Conservation (phyloP, 2,113 vertebrate species). For the Psophia crepitans region DNA sequence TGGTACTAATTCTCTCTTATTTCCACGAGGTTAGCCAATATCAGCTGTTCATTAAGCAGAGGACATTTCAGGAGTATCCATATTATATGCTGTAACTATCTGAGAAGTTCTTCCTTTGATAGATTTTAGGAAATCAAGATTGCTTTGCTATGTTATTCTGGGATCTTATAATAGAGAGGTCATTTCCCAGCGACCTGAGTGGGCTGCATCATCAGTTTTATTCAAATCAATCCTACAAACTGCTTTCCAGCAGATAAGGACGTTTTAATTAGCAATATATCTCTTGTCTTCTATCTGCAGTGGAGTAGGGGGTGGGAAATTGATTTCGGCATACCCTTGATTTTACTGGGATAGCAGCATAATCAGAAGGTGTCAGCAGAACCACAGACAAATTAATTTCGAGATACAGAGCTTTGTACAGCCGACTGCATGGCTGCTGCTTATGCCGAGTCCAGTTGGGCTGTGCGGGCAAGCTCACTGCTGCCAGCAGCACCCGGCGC, state of each 20-base stretch:
- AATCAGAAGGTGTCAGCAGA: slow-evolving; percentile 58
- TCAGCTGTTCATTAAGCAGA: slow-evolving; percentile 75
- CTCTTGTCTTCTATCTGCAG: slow-evolving; percentile 42
- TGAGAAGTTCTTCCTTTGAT: slow-evolving; percentile 48
- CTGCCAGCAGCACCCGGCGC: fast-evolving
- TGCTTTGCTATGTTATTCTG: slow-evolving; percentile 48
- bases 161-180: slow-evolving; percentile 53
- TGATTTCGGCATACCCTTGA: background rate
- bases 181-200: slow-evolving; percentile 37
- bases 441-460: fast-evolving
- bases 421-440: fast-evolving
- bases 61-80: slow-evolving; percentile 62
- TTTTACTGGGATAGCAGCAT: background rate
- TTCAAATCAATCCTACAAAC: slow-evolving; percentile 42
- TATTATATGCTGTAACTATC: slow-evolving; percentile 41
- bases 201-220: slow-evolving; percentile 48
- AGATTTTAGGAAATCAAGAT: slow-evolving; percentile 51
- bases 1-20: slow-evolving; percentile 70
- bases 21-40: slow-evolving; percentile 72
- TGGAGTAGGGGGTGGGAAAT: background rate
- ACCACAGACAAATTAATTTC: slow-evolving; percentile 16
- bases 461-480: background rate
- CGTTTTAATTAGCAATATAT: slow-evolving; percentile 55
- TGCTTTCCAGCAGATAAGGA: slow-evolving; percentile 46
- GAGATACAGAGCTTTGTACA: background rate